Evolutionary conservation across 1,140 invertebrate species (phyloP), one percentile per base, ranked within the genome.

Genomic region (Tribolium castaneum): DNA sequence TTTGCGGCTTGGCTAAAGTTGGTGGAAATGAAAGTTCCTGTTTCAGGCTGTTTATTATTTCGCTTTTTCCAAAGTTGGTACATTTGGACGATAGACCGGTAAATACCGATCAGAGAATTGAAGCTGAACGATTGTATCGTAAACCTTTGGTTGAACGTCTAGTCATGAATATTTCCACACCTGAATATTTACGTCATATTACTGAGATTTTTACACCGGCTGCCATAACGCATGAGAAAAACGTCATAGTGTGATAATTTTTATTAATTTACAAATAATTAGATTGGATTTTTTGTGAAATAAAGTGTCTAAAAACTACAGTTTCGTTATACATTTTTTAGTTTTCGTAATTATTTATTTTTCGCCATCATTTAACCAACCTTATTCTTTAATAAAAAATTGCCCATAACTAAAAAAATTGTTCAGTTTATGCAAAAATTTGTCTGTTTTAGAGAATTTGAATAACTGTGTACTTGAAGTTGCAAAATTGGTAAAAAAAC

Each of bases 11-110:
- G n/a, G n/a, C 14, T 70, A 19, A 70, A 13, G 39, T 12, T 6
- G n/a, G 16, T 4, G 9, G 25, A 30, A 30, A 30, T 1, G 6
- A 30, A 30, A 30, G 5, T 30, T 4, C 25, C 25, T 30, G 25
- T 87, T 88, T 2, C 82, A 92, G 92, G 81, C 87, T 93, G n/a
- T 93, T 91, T 84, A 88, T 93, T 5, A 91, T 94, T 83, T 93
- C 92, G 0, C 89, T 91, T 83, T 92, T 94, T 81, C 89, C 91
- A 2, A 87, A 87, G 1, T 85, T 94, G 13, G 80, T 89, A 3
- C 92, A 94, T 82, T 86, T 94, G 77, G 93, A 94, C 83, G 92
- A 93, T 83, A 85, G 90, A 66, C 82, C 84, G 39, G 89, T 94
- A 3, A 92, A 91, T 1, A 80, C 87, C 3, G 90, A 93, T 79